phyloP scores from a whole-genome alignment of 2,888 invertebrate genomes.

The Ectemnius cavifrons region DNA sequence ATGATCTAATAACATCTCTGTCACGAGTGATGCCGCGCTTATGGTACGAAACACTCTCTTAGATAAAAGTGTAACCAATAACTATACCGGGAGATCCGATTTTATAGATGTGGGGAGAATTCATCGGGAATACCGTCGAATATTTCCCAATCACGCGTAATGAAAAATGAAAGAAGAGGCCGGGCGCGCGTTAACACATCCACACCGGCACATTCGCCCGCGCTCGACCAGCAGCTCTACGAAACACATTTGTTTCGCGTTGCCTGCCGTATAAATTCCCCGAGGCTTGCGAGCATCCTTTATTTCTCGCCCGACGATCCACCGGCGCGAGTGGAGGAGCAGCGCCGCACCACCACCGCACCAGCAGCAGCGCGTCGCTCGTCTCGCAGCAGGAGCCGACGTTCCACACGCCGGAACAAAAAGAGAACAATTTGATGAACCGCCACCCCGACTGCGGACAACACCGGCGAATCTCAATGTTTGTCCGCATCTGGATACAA shows the following conservation, averaged over 20 bases:
- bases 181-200: conserved; percentile 31
- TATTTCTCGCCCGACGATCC: conserved; percentile 8
- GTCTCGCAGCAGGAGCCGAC: too few relatives aligned
- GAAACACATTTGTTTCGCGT: conserved; percentile 49
- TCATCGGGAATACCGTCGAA: conserved; percentile 49
- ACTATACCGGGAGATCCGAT: conserved; percentile 48
- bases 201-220: too few relatives aligned
- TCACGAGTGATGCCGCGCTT: too few relatives aligned
- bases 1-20: too few relatives aligned
- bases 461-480: not conserved
- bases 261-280: conserved; percentile 14
- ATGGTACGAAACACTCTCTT: too few relatives aligned
- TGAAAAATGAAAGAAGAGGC: conserved; percentile 41
- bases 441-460: not conserved
- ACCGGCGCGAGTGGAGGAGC: not conserved
- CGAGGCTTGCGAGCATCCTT: conserved; percentile 37
- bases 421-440: conserved; percentile 48
- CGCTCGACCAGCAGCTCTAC: conserved; percentile 25
- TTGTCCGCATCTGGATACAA: not conserved
- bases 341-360: not conserved
- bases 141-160: conserved; percentile 58
- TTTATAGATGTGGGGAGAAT: conserved; percentile 41
- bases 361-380: not conserved
- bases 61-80: conserved; percentile 56
- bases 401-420: conserved; percentile 11